These are phyloP conservation scores for Peromyscus maniculatus DNA, from an alignment of 2,113 vertebrate species.

Conservation along the genomic window DNA sequence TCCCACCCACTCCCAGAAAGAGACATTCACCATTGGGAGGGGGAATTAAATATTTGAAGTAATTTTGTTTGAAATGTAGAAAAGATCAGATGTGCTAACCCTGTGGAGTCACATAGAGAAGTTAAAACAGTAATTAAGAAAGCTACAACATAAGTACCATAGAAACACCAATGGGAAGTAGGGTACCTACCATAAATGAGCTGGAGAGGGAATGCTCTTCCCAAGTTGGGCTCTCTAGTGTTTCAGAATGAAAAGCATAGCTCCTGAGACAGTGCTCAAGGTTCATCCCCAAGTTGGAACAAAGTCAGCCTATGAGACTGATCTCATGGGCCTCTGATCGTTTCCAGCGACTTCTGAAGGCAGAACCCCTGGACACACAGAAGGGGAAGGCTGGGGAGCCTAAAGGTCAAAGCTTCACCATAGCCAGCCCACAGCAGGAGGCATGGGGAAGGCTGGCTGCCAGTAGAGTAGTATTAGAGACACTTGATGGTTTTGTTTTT, in stretches of 20 bases:
- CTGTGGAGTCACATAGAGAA: fast-evolving
- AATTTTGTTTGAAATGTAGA: background rate
- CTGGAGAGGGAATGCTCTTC: fast-evolving
- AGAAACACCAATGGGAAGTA: fast-evolving
- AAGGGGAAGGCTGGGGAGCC: fast-evolving
- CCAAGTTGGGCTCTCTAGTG: fast-evolving
- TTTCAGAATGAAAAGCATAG: fast-evolving
- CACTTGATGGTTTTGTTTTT: background rate
- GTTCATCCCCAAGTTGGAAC: background rate
- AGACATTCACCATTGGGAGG: background rate
- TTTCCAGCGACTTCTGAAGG: background rate
- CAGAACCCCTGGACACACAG: fast-evolving
- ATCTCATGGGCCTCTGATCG: background rate
- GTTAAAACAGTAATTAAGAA: too few relatives aligned
- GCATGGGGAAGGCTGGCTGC: fast-evolving
- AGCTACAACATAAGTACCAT: too few relatives aligned
- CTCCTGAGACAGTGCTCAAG: background rate
- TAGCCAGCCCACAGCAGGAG: too few relatives aligned
- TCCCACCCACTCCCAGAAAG: background rate
- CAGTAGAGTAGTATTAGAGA: too few relatives aligned
- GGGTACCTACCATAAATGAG: fast-evolving
- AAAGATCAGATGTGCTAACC: background rate
- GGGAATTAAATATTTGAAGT: background rate
- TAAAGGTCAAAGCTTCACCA: fast-evolving
- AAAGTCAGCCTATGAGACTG: fast-evolving